phyloP scores from a whole-genome alignment of 2,888 invertebrate species.

The Mythimna lalbum region DNA sequence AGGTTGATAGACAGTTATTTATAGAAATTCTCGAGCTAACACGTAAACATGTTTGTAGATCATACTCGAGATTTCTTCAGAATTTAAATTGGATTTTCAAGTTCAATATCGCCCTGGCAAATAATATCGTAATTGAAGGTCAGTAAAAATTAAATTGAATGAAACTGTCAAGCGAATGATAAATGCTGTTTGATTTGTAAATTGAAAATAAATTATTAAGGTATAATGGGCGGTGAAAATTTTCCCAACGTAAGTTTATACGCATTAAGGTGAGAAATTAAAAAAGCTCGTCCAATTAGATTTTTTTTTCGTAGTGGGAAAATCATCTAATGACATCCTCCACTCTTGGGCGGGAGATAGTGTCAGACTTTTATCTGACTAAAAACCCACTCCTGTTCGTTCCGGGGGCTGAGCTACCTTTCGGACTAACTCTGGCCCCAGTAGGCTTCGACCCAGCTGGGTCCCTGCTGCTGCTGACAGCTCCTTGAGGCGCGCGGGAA shows the following conservation, averaged over 20 bases:
- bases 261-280: not conserved
- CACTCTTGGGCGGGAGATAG: too few relatives aligned
- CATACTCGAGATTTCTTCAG: conserved; percentile 5
- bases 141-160: conserved; percentile 31
- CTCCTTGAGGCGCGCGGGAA: too few relatives aligned
- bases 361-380: too few relatives aligned
- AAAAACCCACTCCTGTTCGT: too few relatives aligned
- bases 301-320: too few relatives aligned
- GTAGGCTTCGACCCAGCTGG: too few relatives aligned
- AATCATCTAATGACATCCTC: too few relatives aligned
- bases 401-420: too few relatives aligned
- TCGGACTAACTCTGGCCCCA: too few relatives aligned
- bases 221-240: conserved; percentile 1
- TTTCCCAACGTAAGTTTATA: not conserved
- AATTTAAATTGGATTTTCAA: conserved; percentile 39
- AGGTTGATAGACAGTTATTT: conserved; percentile 4
- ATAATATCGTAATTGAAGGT: conserved; percentile 14
- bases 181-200: conserved; percentile 54
- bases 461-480: too few relatives aligned
- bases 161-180: conserved; percentile 52
- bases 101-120: not conserved
- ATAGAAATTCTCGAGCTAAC: not conserved
- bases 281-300: too few relatives aligned
- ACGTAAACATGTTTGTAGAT: not conserved
- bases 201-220: conserved; percentile 46